These are phyloP conservation scores for Muntiacus reevesi DNA, from an alignment of 2,113 vertebrate genomes.

Conservation along the genomic window DNA sequence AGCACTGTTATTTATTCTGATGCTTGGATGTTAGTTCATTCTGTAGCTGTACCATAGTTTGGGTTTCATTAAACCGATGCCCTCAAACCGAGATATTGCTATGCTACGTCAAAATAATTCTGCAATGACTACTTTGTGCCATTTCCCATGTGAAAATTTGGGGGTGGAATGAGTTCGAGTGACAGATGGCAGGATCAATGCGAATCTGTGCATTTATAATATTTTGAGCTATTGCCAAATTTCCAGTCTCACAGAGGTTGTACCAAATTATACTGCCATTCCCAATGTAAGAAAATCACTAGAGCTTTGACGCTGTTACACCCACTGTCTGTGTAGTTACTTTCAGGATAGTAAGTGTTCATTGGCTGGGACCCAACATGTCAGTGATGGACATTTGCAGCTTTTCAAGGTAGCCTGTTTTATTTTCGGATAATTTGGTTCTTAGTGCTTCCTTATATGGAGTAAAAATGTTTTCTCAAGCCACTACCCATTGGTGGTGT, in stretches of 20 bases:
- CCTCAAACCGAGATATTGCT: not conserved
- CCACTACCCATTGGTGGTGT: not conserved
- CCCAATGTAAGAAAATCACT: not conserved
- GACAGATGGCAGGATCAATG: not conserved
- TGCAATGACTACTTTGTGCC: not conserved
- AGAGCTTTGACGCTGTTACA: not conserved
- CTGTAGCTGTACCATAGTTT: not conserved
- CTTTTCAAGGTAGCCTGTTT: not conserved
- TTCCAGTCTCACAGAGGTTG: not conserved
- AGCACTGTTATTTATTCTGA: not conserved
- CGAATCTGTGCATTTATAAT: not conserved
- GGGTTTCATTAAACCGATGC: not conserved
- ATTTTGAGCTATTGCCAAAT: not conserved
- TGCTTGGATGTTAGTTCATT: not conserved
- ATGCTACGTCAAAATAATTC: not conserved
- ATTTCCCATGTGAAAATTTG: not conserved
- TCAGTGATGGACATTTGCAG: not conserved
- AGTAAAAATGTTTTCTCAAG: constrained; percentile 12
- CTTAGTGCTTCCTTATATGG: not conserved
- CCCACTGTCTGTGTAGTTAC: not conserved
- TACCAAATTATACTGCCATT: not conserved
- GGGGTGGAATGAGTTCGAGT: not conserved
- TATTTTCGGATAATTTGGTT: not conserved
- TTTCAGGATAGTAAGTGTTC: not conserved
- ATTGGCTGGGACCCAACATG: not conserved